A percentile compares a stretch with the other conserved stretches of the same genome.
These are phyloP conservation scores for Bostrychus sinensis DNA, from an alignment of 2,113 vertebrate genomes.

Conservation along the genomic window DNA sequence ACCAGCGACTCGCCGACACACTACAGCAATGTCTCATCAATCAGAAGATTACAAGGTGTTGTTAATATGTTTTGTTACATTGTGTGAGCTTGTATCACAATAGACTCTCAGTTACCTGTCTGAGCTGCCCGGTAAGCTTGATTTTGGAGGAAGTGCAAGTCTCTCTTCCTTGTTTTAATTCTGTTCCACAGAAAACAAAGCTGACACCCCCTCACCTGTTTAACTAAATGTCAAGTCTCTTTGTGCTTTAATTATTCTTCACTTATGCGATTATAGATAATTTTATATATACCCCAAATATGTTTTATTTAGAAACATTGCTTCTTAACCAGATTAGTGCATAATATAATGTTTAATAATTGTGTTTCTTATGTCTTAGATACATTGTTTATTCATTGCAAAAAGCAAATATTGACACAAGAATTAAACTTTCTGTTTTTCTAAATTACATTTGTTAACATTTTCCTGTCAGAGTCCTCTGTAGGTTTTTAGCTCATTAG, in stretches of 20 bases:
- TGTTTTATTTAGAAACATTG: too few relatives aligned
- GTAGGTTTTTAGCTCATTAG: too few relatives aligned
- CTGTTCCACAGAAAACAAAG: slow-evolving; percentile 16
- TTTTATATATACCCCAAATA: too few relatives aligned
- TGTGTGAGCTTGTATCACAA: neutral
- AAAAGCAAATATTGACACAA: too few relatives aligned
- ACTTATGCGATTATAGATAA: too few relatives aligned
- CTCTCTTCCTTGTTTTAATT: slow-evolving; percentile 52
- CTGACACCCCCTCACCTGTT: neutral
- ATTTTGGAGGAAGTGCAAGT: slow-evolving; percentile 30
- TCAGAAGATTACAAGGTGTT: slow-evolving; percentile 89
- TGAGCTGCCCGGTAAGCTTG: neutral
- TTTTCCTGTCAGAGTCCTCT: too few relatives aligned
- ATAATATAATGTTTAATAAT: too few relatives aligned
- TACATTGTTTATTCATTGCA: too few relatives aligned
- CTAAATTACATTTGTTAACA: too few relatives aligned
- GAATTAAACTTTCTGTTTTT: too few relatives aligned
- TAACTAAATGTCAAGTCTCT: neutral
- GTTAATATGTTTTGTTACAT: neutral
- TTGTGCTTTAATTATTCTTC: neutral
- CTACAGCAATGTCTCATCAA: slow-evolving; percentile 97
- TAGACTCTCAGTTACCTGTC: neutral
- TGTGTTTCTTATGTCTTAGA: too few relatives aligned
- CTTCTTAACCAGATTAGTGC: too few relatives aligned
- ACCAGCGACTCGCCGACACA: slow-evolving; percentile 94